Base-by-base conservation (phyloP, 2,888 invertebrate genomes). In the Scaptomyza parva region DNA sequence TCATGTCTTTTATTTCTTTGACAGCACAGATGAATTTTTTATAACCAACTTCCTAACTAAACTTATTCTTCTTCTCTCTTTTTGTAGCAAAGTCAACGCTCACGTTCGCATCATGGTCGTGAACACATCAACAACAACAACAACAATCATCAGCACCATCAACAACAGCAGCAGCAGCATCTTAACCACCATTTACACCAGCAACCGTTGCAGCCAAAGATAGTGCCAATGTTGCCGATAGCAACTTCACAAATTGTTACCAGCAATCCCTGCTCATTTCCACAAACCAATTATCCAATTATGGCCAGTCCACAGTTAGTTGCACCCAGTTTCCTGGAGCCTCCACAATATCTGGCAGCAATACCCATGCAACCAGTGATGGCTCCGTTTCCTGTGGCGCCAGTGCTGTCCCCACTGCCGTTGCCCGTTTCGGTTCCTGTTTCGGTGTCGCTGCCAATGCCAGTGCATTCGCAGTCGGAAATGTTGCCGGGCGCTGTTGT, bases 341-440 rank as follows among this genome's bases (percentile, higher is more conserved):
- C 92, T 0, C 89, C 92, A 0, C 94, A 94, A 77, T 94, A 93
- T 77, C 90, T 93, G 35, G 91, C 94, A 3, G 93, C 94, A 14
- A 93, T 94, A 68, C 93, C 94, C 26, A 91, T 94, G 67, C 94
- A 94, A 72, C 93, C 94, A 1, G 92, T 94, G 9, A 92, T 94
- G 45, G 91, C 93, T 1, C 90, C 92, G 17, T 93, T 93, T 81
- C 86, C 93, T 1, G 88, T 93, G 28, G 90, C 93, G 65, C 93
- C 94, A 2, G 92, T 94, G 4, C 92, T 94, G 40, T 91, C 93
- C 2, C 90, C 91, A 26, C 93, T 93, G 83, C 85, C 93, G 20
- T 93, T 93, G 83, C 85, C 93, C 22, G 85, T 89, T 82, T 88
- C 61, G 28, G 35, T 43, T 5, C 11, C 37, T 3, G 22, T 44